These are phyloP conservation scores for Polyodon spathula DNA, from an alignment of 2,113 vertebrate genomes.

Conservation along the genomic window DNA sequence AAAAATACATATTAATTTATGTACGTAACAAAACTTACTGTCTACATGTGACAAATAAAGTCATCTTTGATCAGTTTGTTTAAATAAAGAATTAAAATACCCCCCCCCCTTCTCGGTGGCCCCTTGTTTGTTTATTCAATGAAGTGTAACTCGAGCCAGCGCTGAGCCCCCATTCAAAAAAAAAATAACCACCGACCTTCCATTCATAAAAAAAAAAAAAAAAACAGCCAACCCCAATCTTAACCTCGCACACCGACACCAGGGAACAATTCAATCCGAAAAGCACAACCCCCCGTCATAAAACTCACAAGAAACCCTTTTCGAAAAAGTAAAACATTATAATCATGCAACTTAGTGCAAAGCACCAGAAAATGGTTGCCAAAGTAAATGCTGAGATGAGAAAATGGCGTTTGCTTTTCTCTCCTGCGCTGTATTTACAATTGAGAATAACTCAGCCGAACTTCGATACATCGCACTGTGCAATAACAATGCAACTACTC, in stretches of 20 bases:
- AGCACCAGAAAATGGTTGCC: constrained; percentile 38
- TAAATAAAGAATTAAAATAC: too few relatives aligned
- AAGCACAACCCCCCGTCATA: constrained; percentile 10
- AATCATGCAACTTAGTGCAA: constrained; percentile 13
- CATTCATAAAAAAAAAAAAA: constrained; percentile 54
- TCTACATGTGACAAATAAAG: too few relatives aligned
- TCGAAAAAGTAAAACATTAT: too few relatives aligned
- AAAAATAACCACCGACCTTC: constrained; percentile 28
- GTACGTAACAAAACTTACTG: too few relatives aligned
- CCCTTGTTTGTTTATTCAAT: constrained; percentile 63
- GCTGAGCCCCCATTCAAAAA: constrained; percentile 21
- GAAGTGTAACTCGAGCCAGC: constrained; percentile 59
- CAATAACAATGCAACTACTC: background rate
- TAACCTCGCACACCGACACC: background rate
- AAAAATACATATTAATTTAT: too few relatives aligned
- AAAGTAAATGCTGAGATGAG: constrained; percentile 39
- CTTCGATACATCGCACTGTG: constrained; percentile 22
- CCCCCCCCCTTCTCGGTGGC: constrained; percentile 15
- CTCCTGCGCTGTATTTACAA: constrained; percentile 20
- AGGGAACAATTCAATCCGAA: constrained; percentile 1
- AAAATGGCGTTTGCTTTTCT: constrained; percentile 52
- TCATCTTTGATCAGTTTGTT: too few relatives aligned
- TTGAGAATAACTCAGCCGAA: constrained; percentile 11
- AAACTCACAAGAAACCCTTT: background rate
- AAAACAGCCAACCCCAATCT: constrained; percentile 20